Base-by-base conservation (phyloP, 64 coral and sea anemone species). In the Platygyra sinensis region DNA sequence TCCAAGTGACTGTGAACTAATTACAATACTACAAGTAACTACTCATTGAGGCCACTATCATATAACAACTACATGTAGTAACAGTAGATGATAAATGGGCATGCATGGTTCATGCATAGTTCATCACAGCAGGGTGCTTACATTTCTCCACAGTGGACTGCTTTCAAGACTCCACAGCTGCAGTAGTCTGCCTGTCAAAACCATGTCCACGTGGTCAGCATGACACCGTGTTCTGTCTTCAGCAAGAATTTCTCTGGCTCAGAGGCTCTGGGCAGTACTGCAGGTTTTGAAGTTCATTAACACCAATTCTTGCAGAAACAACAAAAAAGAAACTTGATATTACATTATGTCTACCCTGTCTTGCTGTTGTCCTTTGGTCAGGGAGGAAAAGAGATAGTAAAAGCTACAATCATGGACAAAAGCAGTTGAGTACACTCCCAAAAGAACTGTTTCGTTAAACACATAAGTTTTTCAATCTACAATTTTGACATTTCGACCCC, bases 171-270 rank as follows among this genome's bases (percentile, higher is more conserved):
- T 3, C 94, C 39, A 99, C 97, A 60, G 97, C 97, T 29, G 97
- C 97, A 75, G 97, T 99, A 8, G 97, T 99, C 38, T 88, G 83
- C 20, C 97, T 91, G 74, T 99, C 97, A 94, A 99, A 93, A 13
- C 97, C 97, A 78, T 99, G 97, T 32, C 97, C 97, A 99, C 97
- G 46, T 99, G 97, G 79, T 99, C 97, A 60, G 97, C 97, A 87
- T 99, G 97, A 55, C 97, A 93, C 4, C 94, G 87, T 38, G 97
- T 99, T 80, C 97, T 90, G 91, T 99, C 97, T 82, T 99, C 97
- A 46, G 81, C 91, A 15, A 99, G 93, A 72, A 90, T 91, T 76
- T 99, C 94, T 69, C 97, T 87, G 18, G 94, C 67, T 93, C 91
- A 63, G 91, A 96, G n/a, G 94, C 87, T 72, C 97, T 86, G 60